phyloP scores from a whole-genome alignment of 2,113 vertebrate species.

The Cercopithecus mona region DNA sequence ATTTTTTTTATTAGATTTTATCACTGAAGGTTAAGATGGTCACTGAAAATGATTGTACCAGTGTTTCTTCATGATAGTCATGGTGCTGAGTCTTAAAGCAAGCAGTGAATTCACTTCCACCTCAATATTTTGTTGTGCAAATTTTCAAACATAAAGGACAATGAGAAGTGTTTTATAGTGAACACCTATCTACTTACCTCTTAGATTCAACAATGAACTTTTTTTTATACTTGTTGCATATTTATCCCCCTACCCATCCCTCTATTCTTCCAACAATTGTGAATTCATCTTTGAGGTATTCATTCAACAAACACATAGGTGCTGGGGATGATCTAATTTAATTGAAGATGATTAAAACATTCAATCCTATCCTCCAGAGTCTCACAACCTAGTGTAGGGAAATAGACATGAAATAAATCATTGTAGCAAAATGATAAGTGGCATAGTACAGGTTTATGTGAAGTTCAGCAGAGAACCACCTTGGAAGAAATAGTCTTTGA shows the following conservation, averaged over 20 bases:
- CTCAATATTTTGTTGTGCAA: background rate
- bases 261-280: background rate
- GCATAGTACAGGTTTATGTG: background rate
- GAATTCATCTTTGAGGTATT: constrained; percentile 41
- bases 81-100: background rate
- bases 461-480: background rate
- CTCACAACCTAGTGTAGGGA: background rate
- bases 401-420: background rate
- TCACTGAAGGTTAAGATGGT: background rate
- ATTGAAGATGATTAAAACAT: constrained; percentile 31
- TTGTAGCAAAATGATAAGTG: background rate
- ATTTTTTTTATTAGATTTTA: constrained; percentile 63
- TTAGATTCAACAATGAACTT: background rate
- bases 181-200: background rate
- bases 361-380: background rate
- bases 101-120: background rate
- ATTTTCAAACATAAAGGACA: background rate
- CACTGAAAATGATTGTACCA: constrained; percentile 2
- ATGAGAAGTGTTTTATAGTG: background rate
- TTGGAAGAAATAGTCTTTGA: constrained; percentile 17
- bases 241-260: background rate
- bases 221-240: background rate
- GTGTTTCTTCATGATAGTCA: background rate
- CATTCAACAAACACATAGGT: background rate
- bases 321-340: background rate